Conservation (phyloP, 2,888 invertebrate species). For the Cephonodes hylas region DNA sequence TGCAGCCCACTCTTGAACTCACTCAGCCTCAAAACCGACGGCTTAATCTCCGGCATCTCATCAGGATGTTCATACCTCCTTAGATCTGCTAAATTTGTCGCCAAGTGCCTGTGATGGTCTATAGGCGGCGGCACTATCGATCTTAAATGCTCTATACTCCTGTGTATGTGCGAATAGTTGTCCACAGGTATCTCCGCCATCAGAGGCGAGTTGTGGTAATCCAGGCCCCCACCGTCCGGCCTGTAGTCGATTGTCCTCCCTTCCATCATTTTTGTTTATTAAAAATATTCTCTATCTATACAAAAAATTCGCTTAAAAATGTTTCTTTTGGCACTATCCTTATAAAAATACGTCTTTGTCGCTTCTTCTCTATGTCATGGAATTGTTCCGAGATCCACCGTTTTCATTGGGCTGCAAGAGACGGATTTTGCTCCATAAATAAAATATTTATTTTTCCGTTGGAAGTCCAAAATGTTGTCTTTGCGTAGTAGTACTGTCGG, state of each 20-base stretch:
- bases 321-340: constrained; percentile 73
- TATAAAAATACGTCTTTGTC: constrained; percentile 71
- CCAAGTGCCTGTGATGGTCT: constrained; percentile 72
- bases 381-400: constrained; percentile 74
- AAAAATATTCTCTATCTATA: constrained; percentile 66
- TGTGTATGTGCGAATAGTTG: constrained; percentile 84
- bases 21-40: constrained; percentile 74
- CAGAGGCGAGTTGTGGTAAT: constrained; percentile 84
- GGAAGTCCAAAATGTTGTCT: constrained; percentile 52
- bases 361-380: constrained; percentile 62
- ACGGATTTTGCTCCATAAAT: constrained; percentile 20
- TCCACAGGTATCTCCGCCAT: constrained; percentile 86
- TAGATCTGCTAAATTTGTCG: constrained; percentile 71
- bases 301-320: constrained; percentile 46
- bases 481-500: constrained; percentile 10
- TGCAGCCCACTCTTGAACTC: constrained; percentile 75
- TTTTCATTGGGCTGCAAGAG: constrained; percentile 67
- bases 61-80: constrained; percentile 76
- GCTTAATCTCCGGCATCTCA: constrained; percentile 75
- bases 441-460: constrained; percentile 15
- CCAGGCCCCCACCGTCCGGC: constrained; percentile 82
- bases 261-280: constrained; percentile 75
- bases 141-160: constrained; percentile 84
- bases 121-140: constrained; percentile 79
- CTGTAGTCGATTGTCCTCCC: constrained; percentile 79